A percentile compares a stretch with the other conserved stretches of the same genome.
Conservation (phyloP, 2,888 invertebrate species). For the Euclidia mi region DNA sequence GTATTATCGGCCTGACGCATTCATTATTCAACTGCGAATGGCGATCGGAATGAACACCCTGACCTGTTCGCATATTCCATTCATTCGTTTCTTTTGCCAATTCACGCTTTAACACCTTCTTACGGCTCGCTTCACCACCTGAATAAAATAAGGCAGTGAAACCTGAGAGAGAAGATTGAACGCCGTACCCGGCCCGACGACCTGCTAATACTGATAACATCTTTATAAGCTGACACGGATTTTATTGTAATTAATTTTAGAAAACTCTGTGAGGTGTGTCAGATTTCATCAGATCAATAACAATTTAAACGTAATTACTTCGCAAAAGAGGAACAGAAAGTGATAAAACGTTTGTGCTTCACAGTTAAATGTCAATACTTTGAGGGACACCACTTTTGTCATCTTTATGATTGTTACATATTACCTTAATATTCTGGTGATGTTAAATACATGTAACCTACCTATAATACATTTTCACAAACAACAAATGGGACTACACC, state of each 20-base stretch:
- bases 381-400: too few species aligned
- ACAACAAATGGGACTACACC: too few species aligned
- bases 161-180: conserved; percentile 77
- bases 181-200: conserved; percentile 56
- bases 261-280: conserved; percentile 8
- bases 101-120: conserved; percentile 88
- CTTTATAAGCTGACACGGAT: conserved; percentile 50
- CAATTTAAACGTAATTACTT: too few species aligned
- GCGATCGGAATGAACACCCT: conserved; percentile 69
- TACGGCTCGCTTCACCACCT: conserved; percentile 80
- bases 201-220: conserved; percentile 62
- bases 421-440: too few species aligned
- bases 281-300: too few species aligned
- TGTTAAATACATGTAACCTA: too few species aligned
- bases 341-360: too few species aligned
- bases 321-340: too few species aligned
- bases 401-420: too few species aligned
- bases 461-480: too few species aligned
- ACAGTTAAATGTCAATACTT: too few species aligned
- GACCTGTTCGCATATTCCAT: conserved; percentile 81
- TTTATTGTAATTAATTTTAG: conserved; percentile 32
- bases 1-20: conserved; percentile 69
- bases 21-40: conserved; percentile 78
- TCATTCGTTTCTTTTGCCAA: conserved; percentile 82
- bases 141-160: conserved; percentile 83